Evolutionary conservation across 2,113 vertebrate species (phyloP).

Genomic region (Cheirogaleus medius): DNA sequence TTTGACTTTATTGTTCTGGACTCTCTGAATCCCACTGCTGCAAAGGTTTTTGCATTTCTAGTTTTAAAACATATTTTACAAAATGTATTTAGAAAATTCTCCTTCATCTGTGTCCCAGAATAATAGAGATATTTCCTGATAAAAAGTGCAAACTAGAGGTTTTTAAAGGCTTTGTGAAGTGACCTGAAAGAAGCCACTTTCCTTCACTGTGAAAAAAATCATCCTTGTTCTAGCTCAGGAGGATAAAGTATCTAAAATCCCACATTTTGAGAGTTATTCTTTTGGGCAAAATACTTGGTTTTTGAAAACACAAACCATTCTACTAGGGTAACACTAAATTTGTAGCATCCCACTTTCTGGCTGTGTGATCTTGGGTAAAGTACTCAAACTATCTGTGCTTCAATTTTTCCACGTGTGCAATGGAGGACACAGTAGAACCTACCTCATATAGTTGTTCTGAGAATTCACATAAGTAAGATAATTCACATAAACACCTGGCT

Average conservation of each 20-base stretch:
- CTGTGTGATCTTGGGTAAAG: not conserved
- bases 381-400: not conserved
- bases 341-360: not conserved
- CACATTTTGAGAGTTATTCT: not conserved
- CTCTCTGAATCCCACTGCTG: not conserved
- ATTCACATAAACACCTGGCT: not conserved
- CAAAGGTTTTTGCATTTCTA: not conserved
- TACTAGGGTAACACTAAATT: not conserved
- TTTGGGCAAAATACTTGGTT: not conserved
- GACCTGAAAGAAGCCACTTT: not conserved
- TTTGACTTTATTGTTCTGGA: constrained; percentile 48
- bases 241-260: not conserved
- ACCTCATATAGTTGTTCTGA: not conserved
- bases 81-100: not conserved
- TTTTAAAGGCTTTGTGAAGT: not conserved
- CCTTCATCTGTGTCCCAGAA: not conserved
- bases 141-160: not conserved
- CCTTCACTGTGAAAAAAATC: not conserved
- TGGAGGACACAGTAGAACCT: not conserved
- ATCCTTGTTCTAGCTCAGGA: not conserved
- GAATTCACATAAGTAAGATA: not conserved
- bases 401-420: not conserved
- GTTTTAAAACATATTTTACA: constrained; percentile 36
- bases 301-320: not conserved
- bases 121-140: not conserved